phyloP scores from a whole-genome alignment of 1,140 invertebrate genomes.

The Frieseomelitta varia region DNA sequence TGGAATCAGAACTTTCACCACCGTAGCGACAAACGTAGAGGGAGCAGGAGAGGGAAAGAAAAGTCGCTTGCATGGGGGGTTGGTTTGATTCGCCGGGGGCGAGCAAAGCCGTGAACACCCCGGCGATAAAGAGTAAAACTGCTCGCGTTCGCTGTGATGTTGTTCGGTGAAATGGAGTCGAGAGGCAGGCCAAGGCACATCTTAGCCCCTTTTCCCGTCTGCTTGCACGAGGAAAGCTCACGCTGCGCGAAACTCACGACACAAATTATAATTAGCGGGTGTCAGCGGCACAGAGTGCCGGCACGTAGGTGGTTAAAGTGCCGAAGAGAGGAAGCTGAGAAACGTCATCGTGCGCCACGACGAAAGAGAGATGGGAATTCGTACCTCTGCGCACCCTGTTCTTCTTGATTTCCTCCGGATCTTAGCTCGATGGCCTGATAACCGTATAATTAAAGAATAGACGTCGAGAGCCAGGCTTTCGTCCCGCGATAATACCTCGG shows the following conservation, averaged over 20 bases:
- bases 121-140: background rate
- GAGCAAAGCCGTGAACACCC: background rate
- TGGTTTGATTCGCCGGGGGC: too few relatives aligned
- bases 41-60: too few relatives aligned
- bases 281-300: conserved; percentile 51
- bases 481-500: background rate
- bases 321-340: conserved; percentile 28
- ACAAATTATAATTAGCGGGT: conserved; percentile 69
- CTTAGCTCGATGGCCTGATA: conserved; percentile 9
- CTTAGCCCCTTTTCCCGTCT: conserved; percentile 25
- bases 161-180: background rate
- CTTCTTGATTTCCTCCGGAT: conserved; percentile 1
- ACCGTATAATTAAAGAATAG: background rate
- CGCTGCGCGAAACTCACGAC: conserved; percentile 33
- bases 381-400: background rate
- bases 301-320: conserved; percentile 52
- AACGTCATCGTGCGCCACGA: background rate
- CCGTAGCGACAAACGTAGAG: too few relatives aligned
- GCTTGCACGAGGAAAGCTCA: background rate
- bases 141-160: conserved; percentile 5
- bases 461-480: background rate
- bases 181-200: conserved; percentile 18
- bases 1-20: too few relatives aligned
- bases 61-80: too few relatives aligned
- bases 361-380: too few relatives aligned